Evolutionary conservation across 1,140 invertebrate genomes (phyloP), one percentile per base, ranked within the genome.

Genomic region (Diachasmimorpha longicaudata): DNA sequence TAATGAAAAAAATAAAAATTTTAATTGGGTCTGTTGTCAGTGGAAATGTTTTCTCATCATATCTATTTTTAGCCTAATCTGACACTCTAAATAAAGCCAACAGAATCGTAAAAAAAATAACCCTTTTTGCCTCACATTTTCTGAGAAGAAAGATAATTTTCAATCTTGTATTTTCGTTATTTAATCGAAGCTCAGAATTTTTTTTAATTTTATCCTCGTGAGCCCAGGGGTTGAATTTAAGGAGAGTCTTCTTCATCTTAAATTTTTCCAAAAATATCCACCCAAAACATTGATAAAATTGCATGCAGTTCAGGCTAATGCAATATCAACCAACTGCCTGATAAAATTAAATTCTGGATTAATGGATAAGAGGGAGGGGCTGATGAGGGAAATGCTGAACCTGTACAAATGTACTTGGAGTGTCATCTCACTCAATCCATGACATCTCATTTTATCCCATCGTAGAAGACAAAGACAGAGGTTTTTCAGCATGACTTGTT

Each of bases 401-500:
- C 67, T 69, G 67, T 69, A 16, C 31, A 69, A 75, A 48, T n/a
- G 19, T 39, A 10, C 3, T 5, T 63, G 16, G 14, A 63, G 58
- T 63, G 58, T 63, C n/a, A 4, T 63, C 19, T 31, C 58, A 63
- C 58, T 11, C 58, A 14, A 6, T 25, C 21, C 19, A 23, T 63
- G 2, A 25, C 1, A 19, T 63, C 19, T 25, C 58, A 63, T 63
- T 63, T 63, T 63, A 63, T 63, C 23, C 16, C 58, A 23, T 31
- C 58, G 58, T 63, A 9, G 23, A 4, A 63, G 58, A 63, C 58
- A 63, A 63, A 25, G 58, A 63, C 58, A 63, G 19, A 31, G 11
- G 23, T 63, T 52, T 31, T 31, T 52, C 16, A 63, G 23, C 58
- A 63, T 63, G 73, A 74, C 77, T 78, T 75, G 79, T 83, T 85